phyloP scores from a whole-genome alignment of 2,888 invertebrate genomes.

The Ctenicera cuprea region DNA sequence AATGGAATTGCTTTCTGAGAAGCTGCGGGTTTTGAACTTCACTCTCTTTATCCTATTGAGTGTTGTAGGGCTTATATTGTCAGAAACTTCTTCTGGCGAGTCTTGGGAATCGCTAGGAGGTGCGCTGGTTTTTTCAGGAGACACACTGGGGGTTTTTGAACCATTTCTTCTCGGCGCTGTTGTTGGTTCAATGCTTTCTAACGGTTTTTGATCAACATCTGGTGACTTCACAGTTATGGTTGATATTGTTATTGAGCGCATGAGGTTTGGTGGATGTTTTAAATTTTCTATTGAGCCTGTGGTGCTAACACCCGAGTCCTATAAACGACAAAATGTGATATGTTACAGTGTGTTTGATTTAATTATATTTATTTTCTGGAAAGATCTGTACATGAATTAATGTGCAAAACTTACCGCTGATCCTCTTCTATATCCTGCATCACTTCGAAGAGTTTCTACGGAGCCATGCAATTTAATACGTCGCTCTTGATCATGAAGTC shows the following conservation, averaged over 20 bases:
- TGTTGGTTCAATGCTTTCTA: conserved; percentile 43
- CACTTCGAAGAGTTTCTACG: conserved; percentile 66
- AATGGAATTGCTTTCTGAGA: conserved; percentile 41
- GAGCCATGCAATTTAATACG: conserved; percentile 63
- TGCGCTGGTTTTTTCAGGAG: not conserved
- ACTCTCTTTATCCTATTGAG: conserved; percentile 43
- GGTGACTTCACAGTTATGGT: conserved; percentile 59
- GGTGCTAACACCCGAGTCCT: conserved; percentile 33
- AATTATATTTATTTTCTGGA: not conserved
- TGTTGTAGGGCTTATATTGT: conserved; percentile 48
- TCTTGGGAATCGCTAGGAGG: conserved; percentile 32
- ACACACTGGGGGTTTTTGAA: not conserved
- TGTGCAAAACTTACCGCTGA: conserved; percentile 68
- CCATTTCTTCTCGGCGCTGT: not conserved
- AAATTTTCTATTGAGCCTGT: conserved; percentile 25
- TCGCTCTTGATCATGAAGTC: conserved; percentile 84
- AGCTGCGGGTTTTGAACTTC: conserved; percentile 48
- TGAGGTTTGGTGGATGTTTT: conserved; percentile 48
- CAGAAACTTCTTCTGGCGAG: conserved; percentile 47
- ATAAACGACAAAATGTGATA: not conserved
- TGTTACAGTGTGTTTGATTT: no score
- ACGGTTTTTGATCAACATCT: conserved; percentile 59
- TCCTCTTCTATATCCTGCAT: conserved; percentile 67
- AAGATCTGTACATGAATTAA: no score
- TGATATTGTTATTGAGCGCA: conserved; percentile 59